Evolutionary conservation across 2,888 invertebrate genomes (phyloP), one percentile per base, ranked within the genome.

Genomic region (Agrotis clavis): DNA sequence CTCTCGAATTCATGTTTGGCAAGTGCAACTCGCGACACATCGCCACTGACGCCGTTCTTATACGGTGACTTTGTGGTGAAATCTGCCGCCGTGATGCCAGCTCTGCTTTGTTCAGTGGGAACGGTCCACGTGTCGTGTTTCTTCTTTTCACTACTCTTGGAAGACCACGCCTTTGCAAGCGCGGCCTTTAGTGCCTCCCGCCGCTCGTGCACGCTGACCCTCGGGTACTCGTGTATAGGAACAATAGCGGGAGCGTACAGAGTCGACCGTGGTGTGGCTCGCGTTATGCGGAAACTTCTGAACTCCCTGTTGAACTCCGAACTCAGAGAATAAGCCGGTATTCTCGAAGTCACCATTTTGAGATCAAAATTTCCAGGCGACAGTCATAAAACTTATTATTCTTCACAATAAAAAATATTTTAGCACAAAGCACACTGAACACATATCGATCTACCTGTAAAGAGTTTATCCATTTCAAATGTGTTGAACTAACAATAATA

Each of bases 311-410:
- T 96, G 94, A 97, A 96, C 94, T 97, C 97, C 94, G 97, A 97
- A 94, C 97, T 97, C 86, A 97, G 94, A 92, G 96, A 96, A 95
- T 97, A 97, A 92, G 97, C 97, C 82, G 97, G 97, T 95, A 97
- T 97, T 91, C 97, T 96, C 92, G 97, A 97, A 91, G 97, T 97
- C 92, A 97, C 97, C 97, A 97, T 97, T 94, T 94, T 96, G 96
- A 96, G 96, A 95, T 95, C 95, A 93, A 95, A 94, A 92, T 93
- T 95, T 96, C 92, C 93, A 94, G 92, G 91, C 92, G 87, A 82
- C 74, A 89, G 81, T 87, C 84, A 76, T 81, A 86, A 88, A 90
- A 90, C 87, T 77, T 86, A 85, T 82, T 85, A 79, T 92, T 89
- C 88, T 91, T 92, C 93, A 93, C 94, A 89, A 88, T 90, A 87